These are phyloP conservation scores for Drosophila lowei DNA, from an alignment of 1,140 invertebrate genomes.

Conservation along the genomic window DNA sequence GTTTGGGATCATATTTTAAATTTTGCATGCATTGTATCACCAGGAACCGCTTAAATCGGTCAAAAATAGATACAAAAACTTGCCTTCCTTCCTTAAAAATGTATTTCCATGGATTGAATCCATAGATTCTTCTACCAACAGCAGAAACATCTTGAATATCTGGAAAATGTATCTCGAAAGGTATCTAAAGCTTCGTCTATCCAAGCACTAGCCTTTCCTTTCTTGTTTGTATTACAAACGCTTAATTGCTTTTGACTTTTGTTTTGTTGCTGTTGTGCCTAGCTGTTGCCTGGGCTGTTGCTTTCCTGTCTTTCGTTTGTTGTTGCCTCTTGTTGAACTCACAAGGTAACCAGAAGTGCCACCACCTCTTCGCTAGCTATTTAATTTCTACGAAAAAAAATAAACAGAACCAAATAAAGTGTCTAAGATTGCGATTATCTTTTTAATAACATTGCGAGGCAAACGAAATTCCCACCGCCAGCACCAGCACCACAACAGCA, in stretches of 20 bases:
- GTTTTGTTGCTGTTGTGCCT: constrained; percentile 5
- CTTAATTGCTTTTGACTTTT: constrained; percentile 71
- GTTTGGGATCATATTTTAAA: too few relatives aligned
- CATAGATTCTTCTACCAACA: too few relatives aligned
- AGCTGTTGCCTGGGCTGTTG: constrained; percentile 17
- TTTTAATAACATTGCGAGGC: constrained; percentile 61
- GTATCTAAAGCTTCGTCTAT: too few relatives aligned
- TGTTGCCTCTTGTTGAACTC: constrained; percentile 58
- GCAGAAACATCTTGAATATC: too few relatives aligned
- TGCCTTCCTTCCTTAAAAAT: too few relatives aligned
- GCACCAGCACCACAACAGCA: not conserved
- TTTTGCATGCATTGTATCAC: too few relatives aligned
- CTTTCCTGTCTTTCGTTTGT: constrained; percentile 50
- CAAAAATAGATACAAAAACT: too few relatives aligned
- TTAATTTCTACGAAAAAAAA: constrained; percentile 49
- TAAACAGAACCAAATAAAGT: constrained; percentile 29
- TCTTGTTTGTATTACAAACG: constrained; percentile 41
- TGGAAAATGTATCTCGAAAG: too few relatives aligned
- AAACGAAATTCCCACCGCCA: constrained; percentile 26
- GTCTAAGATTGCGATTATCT: constrained; percentile 63
- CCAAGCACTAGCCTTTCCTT: not conserved
- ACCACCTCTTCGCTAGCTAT: constrained; percentile 5
- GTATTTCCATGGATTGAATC: too few relatives aligned
- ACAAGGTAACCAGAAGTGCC: constrained; percentile 59
- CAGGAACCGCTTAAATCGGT: too few relatives aligned